Percentiles rank a stretch among this genome's conserved stretches.
Conservation (phyloP, 2,888 invertebrate genomes). For the Agrochola circellaris region DNA sequence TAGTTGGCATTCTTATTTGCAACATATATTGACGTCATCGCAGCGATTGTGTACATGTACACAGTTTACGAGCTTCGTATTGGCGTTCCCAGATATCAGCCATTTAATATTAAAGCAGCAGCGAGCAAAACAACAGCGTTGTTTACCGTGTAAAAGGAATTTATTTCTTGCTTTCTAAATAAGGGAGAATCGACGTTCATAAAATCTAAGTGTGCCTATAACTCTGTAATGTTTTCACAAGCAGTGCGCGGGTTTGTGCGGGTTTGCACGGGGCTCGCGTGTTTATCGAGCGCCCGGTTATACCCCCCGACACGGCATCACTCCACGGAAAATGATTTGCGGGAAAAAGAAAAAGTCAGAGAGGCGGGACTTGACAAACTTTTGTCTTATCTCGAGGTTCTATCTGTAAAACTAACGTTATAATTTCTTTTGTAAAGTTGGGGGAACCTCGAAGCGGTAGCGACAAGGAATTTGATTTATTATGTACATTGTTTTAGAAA, state of each 20-base stretch:
- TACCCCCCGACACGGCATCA: conserved; percentile 51
- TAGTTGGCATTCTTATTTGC: conserved; percentile 8
- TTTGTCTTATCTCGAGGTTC: conserved; percentile 43
- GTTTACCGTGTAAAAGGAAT: conserved; percentile 60
- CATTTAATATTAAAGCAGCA: conserved; percentile 56
- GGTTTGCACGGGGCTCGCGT: conserved; percentile 54
- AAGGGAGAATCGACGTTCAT: conserved; percentile 64
- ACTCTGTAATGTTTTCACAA: conserved; percentile 62
- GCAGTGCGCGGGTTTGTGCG: conserved; percentile 30
- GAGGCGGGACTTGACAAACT: conserved; percentile 47
- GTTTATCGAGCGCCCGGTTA: conserved; percentile 45
- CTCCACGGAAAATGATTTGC: conserved; percentile 49
- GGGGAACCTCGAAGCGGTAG: conserved; percentile 1
- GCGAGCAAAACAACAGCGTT: conserved; percentile 50
- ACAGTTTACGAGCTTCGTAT: conserved; percentile 34
- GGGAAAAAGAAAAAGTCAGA: conserved; percentile 44
- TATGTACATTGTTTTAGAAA: conserved; percentile 20
- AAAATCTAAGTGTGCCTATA: conserved; percentile 61
- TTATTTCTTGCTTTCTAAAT: conserved; percentile 60
- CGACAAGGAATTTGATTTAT: conserved; percentile 25
- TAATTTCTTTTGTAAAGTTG: conserved; percentile 30
- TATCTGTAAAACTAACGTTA: conserved; percentile 45
- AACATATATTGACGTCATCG: conserved; percentile 36
- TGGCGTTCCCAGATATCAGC: conserved; percentile 44
- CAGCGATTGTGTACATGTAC: conserved; percentile 32